A percentile compares a stretch with the other conserved stretches of the same genome.
phyloP scores from a whole-genome alignment of 1,140 invertebrate genomes.

The Drosophila pallidifrons region DNA sequence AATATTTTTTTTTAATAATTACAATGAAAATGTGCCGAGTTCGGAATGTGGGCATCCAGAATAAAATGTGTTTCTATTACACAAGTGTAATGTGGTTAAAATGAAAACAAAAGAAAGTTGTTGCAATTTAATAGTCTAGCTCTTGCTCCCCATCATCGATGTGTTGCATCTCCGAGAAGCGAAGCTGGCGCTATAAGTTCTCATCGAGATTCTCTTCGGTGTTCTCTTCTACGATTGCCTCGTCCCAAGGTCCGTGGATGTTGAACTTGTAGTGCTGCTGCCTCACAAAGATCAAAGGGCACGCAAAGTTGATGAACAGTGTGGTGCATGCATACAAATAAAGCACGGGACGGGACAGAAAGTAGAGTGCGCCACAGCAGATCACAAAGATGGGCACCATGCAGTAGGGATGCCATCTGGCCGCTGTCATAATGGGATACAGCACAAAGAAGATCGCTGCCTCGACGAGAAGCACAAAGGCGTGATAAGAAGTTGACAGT shows the following conservation, averaged over 20 bases:
- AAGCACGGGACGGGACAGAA: slow-evolving; percentile 87
- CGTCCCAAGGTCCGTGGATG: slow-evolving; percentile 98
- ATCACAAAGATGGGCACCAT: slow-evolving; percentile 70
- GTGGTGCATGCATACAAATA: slow-evolving; percentile 88
- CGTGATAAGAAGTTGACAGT: slow-evolving; percentile 92
- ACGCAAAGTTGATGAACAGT: slow-evolving; percentile 89
- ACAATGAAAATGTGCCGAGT: background rate
- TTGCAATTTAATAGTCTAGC: slow-evolving; percentile 1
- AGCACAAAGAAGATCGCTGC: slow-evolving; percentile 95
- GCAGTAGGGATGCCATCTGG: slow-evolving; percentile 84
- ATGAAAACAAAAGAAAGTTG: background rate
- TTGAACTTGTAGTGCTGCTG: slow-evolving; percentile 96
- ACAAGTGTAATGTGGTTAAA: background rate
- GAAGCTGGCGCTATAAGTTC: slow-evolving; percentile 77
- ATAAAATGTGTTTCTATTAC: slow-evolving; percentile 15
- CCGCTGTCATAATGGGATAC: slow-evolving; percentile 92
- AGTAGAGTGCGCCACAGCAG: slow-evolving; percentile 85
- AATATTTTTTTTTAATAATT: background rate
- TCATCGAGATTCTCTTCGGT: slow-evolving; percentile 75
- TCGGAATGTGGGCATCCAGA: background rate
- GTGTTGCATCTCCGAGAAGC: slow-evolving; percentile 69
- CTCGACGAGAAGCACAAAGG: slow-evolving; percentile 94
- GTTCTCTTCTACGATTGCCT: slow-evolving; percentile 90
- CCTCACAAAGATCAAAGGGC: slow-evolving; percentile 92
- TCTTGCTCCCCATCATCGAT: slow-evolving; percentile 63